A percentile compares a stretch with the other conserved stretches of the same genome.
Evolutionary conservation across 2,797 vertebrate genomes (phyloP).

Genomic region (Falco columbarius): DNA sequence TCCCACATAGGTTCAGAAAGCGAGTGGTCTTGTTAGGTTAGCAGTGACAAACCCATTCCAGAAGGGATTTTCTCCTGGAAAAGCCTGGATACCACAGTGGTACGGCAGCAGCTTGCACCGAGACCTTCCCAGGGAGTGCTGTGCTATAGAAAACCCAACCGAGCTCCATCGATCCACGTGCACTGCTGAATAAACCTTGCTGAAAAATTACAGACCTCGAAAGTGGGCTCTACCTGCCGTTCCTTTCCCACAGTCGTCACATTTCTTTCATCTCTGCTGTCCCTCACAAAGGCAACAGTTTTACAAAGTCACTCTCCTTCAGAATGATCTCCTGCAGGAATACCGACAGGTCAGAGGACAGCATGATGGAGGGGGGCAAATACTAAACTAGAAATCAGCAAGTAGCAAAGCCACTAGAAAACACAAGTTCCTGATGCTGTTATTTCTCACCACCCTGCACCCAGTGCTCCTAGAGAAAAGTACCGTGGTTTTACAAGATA

Average conservation of each 20-base stretch:
- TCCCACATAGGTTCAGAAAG: not conserved
- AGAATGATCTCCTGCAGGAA: not conserved
- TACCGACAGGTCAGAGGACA: not conserved
- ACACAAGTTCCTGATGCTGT: not conserved
- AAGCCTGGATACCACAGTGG: not conserved
- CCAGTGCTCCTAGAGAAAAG: not conserved
- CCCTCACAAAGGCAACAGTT: not conserved
- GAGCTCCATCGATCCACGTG: not conserved
- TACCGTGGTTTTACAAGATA: not conserved
- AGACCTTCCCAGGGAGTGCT: not conserved
- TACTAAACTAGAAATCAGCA: not conserved
- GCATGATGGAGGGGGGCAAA: fast-evolving
- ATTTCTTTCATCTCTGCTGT: not conserved
- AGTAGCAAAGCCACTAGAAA: not conserved
- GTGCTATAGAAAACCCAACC: not conserved
- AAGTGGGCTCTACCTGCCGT: not conserved
- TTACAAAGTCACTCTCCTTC: not conserved
- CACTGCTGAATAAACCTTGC: not conserved
- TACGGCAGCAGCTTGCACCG: not conserved
- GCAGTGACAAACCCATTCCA: not conserved
- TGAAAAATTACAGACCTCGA: not conserved
- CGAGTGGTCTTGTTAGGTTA: not conserved
- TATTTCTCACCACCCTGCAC: not conserved
- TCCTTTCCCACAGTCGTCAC: not conserved
- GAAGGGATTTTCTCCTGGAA: too few species aligned